Evolutionary conservation across 2,797 vertebrate species (phyloP).

Genomic region (Distichodus sexfasciatus): DNA sequence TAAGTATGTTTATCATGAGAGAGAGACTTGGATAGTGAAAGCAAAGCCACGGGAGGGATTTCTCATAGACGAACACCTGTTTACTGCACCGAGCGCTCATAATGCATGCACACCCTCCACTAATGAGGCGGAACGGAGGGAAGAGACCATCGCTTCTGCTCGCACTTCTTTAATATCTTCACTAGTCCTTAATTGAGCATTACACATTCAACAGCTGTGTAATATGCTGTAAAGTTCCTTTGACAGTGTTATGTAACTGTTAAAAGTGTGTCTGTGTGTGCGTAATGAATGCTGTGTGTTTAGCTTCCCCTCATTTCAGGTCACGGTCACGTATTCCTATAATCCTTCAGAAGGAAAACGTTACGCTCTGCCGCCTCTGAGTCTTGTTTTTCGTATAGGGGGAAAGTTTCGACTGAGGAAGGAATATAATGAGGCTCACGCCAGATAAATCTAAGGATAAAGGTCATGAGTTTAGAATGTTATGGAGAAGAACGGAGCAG

Average conservation of each 20-base stretch:
- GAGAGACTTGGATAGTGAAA: background rate
- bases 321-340: background rate
- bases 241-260: too few species aligned
- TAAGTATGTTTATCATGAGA: background rate
- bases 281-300: background rate
- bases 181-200: too few species aligned
- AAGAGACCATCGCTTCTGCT: background rate
- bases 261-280: too few species aligned
- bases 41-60: background rate
- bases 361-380: too few species aligned
- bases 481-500: background rate
- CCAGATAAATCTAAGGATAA: slow-evolving; percentile 5
- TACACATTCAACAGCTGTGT: too few species aligned
- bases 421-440: background rate
- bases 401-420: background rate
- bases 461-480: background rate
- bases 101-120: slow-evolving; percentile 5
- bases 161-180: too few species aligned
- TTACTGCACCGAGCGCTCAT: background rate
- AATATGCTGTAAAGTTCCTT: too few species aligned
- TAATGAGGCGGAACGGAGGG: background rate
- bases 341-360: too few species aligned
- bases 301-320: background rate
- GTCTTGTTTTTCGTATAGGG: background rate
- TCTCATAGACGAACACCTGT: slow-evolving; percentile 3